Evolutionary conservation across 1,140 invertebrate species (phyloP), one percentile per base, ranked within the genome.

Genomic region (Sycobia sp.): DNA sequence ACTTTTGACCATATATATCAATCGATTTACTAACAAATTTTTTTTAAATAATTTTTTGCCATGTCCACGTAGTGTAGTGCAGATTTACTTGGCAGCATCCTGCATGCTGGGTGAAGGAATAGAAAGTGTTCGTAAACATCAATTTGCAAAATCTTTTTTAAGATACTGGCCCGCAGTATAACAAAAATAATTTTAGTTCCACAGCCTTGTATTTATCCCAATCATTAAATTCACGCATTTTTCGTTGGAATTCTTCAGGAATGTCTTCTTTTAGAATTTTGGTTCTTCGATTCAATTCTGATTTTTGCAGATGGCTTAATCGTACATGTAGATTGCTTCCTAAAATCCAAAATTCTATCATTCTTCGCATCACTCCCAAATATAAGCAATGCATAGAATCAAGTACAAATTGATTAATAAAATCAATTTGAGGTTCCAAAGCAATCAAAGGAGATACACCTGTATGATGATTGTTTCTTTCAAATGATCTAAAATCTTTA

Each of bases 191-290:
- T 51, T 32, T 51, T 13, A 20, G 14, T 38, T 51, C 32, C 5
- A 36, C 32, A 11, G 49, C 32, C 36, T 51, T 51, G 20, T 51
- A 51, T 20, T 51, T 51, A 7, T 51, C 49, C 4, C n/a, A 51
- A 51, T 8, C 10, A 22, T 51, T 22, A 3, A 18, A 36, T 2
- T 29, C 29, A 22, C 49, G n/a, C 3, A 34, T 1, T 20, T 51
- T 51, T 51, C 49, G 18, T 4, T 25, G 10, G 36, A 51, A 36
- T 22, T 51, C 49, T n/a, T 34, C 4, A 20, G 32, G 49, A 11
- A 51, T 51, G 11, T 22, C 3, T 13, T 9, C 1, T 36, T 51
- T 34, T 3, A 53, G 36, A 14, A 38, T 14, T 16, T 14, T 4
- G 3, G 50, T 38, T 53, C 32, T 18, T 4, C 11, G 16, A 23